Evolutionary conservation across 2,888 invertebrate genomes (phyloP).

Genomic region (Tortrix viridana): DNA sequence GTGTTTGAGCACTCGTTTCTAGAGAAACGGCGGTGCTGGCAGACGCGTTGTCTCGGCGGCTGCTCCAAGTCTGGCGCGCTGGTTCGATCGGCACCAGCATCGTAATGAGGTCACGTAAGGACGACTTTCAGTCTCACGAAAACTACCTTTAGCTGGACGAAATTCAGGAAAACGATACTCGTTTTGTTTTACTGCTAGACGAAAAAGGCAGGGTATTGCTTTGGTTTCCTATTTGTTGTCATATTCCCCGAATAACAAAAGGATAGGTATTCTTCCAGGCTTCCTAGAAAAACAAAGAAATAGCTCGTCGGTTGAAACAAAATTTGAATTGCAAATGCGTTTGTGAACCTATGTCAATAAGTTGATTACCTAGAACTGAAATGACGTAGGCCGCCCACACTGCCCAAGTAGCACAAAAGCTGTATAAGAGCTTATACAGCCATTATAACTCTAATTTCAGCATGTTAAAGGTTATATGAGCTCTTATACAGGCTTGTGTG

Average conservation of each 20-base stretch:
- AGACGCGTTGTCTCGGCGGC: conserved; percentile 35
- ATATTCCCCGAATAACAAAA: too few relatives aligned
- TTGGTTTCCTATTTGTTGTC: too few relatives aligned
- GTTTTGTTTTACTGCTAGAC: too few relatives aligned
- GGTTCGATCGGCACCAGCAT: conserved; percentile 54
- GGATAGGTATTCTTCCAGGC: neutral
- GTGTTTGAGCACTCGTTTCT: conserved; percentile 8
- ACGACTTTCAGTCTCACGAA: conserved; percentile 51
- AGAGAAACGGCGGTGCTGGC: conserved; percentile 17
- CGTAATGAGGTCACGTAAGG: conserved; percentile 60
- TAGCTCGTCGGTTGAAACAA: neutral
- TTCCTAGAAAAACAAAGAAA: neutral
- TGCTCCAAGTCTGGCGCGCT: conserved; percentile 36
- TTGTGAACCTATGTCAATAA: neutral
- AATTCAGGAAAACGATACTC: conserved; percentile 4
- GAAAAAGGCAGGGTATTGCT: too few relatives aligned
- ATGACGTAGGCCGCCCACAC: conserved; percentile 21
- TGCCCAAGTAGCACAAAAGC: too few relatives aligned
- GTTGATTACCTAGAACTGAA: conserved; percentile 6
- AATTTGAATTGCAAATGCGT: neutral
- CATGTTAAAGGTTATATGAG: too few relatives aligned
- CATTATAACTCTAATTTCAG: too few relatives aligned
- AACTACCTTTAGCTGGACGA: conserved; percentile 6
- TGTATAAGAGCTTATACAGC: too few relatives aligned
- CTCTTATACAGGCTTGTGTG: too few relatives aligned